Conservation (phyloP, 1,140 invertebrate genomes). For the Drosophila murphyi region DNA sequence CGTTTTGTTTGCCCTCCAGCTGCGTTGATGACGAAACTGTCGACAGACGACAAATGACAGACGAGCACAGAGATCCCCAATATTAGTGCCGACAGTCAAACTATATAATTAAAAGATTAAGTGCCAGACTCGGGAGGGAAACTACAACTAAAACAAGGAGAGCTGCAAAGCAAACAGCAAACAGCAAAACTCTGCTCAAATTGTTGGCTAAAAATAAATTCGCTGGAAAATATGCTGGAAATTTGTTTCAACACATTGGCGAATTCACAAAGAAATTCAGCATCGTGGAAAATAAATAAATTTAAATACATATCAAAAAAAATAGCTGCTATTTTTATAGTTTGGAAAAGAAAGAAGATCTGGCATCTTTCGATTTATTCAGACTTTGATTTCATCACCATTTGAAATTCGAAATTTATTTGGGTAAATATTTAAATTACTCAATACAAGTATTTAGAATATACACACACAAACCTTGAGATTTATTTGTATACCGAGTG, state of each 20-base stretch:
- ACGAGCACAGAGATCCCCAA: neutral
- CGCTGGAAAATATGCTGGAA: neutral
- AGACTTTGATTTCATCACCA: too few relatives aligned
- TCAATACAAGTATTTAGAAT: too few relatives aligned
- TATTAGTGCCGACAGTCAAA: neutral
- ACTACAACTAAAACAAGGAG: neutral
- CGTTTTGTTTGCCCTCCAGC: slow-evolving; percentile 47
- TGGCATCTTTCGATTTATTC: too few relatives aligned
- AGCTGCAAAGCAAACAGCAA: neutral
- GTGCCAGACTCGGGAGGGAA: neutral
- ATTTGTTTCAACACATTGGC: neutral
- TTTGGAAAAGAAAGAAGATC: too few relatives aligned
- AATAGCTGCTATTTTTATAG: too few relatives aligned
- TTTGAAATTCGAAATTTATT: too few relatives aligned
- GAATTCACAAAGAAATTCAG: too few relatives aligned
- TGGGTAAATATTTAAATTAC: too few relatives aligned
- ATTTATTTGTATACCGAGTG: too few relatives aligned
- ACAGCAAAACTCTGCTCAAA: neutral
- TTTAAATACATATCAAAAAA: too few relatives aligned
- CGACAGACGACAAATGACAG: neutral
- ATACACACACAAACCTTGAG: too few relatives aligned
- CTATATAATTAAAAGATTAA: slow-evolving; percentile 19
- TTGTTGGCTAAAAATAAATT: neutral
- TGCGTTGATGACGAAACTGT: slow-evolving; percentile 17
- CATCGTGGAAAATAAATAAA: too few relatives aligned